These are phyloP conservation scores for Trogon surrucura DNA, from an alignment of 2,113 vertebrate species.

Conservation along the genomic window DNA sequence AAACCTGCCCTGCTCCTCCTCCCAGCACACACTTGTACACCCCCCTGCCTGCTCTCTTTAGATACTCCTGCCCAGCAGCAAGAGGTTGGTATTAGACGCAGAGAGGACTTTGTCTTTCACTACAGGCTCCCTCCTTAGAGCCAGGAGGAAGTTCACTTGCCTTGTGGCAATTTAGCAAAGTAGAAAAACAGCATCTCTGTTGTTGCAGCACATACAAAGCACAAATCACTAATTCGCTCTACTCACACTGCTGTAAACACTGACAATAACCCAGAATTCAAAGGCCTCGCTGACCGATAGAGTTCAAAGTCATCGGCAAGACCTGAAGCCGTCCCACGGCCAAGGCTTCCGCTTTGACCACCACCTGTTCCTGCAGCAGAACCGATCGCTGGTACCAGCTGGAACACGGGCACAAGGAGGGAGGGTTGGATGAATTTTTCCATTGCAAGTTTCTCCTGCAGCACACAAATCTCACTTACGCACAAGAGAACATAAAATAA, in stretches of 20 bases:
- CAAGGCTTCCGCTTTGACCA: background rate
- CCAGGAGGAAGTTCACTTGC: background rate
- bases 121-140: background rate
- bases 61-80: background rate
- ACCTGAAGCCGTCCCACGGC: background rate
- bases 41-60: background rate
- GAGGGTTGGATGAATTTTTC: background rate
- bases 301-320: background rate
- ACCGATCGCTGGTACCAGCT: background rate
- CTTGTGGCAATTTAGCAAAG: background rate
- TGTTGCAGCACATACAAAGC: background rate
- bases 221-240: background rate
- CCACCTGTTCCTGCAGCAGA: background rate
- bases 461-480: background rate
- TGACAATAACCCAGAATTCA: background rate
- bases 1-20: background rate
- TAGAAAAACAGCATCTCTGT: background rate
- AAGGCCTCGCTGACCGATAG: background rate
- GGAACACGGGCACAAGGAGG: background rate
- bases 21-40: accelerated
- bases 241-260: background rate
- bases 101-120: background rate
- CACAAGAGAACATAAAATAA: background rate
- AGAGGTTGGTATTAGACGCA: background rate
- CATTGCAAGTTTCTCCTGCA: background rate